A percentile compares a stretch with the other conserved stretches of the same genome.
Conservation (phyloP, 1,140 invertebrate genomes). For the Rhagoletis zephyria region DNA sequence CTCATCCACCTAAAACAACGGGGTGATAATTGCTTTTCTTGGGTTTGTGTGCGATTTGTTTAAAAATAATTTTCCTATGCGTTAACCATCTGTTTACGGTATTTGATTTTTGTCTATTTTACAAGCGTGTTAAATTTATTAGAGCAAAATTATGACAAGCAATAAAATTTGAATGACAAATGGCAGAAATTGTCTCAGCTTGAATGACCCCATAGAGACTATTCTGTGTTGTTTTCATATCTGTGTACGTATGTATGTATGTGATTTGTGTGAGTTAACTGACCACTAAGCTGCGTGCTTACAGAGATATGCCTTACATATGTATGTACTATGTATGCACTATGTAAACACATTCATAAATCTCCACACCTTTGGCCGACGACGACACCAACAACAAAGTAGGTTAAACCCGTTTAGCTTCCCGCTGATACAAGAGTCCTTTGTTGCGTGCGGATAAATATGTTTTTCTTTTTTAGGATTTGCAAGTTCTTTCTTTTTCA, state of each 20-base stretch:
- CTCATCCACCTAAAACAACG: conserved; percentile 13
- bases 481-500: too few species aligned
- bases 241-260: not conserved
- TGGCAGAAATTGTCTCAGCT: not conserved
- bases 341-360: not conserved
- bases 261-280: not conserved
- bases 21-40: conserved; percentile 19
- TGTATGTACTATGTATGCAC: too few species aligned
- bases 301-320: too few species aligned
- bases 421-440: too few species aligned
- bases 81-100: not conserved
- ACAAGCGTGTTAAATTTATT: conserved; percentile 25
- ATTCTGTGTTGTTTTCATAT: not conserved
- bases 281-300: not conserved
- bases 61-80: not conserved
- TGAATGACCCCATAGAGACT: not conserved
- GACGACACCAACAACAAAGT: not conserved
- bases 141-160: conserved; percentile 14
- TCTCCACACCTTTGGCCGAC: conserved; percentile 18
- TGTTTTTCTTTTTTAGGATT: too few species aligned
- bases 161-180: not conserved
- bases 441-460: too few species aligned
- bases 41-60: not conserved
- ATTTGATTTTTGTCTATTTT: not conserved
- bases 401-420: not conserved